phyloP scores from a whole-genome alignment of 1,140 invertebrate genomes.

The Pseudoatta argentina region DNA sequence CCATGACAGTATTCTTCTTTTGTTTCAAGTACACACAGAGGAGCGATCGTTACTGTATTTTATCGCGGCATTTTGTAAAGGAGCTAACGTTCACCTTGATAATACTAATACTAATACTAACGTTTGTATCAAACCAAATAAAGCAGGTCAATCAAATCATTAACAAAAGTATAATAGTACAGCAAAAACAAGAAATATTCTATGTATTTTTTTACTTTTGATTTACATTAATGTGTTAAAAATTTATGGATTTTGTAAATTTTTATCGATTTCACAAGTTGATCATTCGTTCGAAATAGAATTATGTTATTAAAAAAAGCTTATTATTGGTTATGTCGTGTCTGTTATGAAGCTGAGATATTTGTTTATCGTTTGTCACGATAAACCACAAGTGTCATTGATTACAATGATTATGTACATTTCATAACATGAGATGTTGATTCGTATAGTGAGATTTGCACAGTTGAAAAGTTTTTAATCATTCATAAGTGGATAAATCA shows the following conservation, averaged over 20 bases:
- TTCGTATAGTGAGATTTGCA: background rate
- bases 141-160: too few relatives aligned
- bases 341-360: background rate
- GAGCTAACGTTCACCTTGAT: too few relatives aligned
- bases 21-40: too few relatives aligned
- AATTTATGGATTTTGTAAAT: background rate
- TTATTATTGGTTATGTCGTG: background rate
- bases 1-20: too few relatives aligned
- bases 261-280: background rate
- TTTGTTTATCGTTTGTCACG: slow-evolving; percentile 6
- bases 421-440: background rate
- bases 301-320: background rate
- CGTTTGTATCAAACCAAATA: too few relatives aligned
- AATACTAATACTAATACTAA: too few relatives aligned
- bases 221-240: background rate
- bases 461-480: slow-evolving; percentile 20
- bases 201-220: background rate
- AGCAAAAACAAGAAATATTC: too few relatives aligned
- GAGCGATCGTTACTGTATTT: too few relatives aligned
- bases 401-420: background rate
- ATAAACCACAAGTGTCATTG: background rate
- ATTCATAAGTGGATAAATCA: background rate
- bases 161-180: too few relatives aligned
- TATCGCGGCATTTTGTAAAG: too few relatives aligned
- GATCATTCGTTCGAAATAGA: background rate